Evolutionary conservation across 2,888 invertebrate species (phyloP).

Genomic region (Patella pellucida): DNA sequence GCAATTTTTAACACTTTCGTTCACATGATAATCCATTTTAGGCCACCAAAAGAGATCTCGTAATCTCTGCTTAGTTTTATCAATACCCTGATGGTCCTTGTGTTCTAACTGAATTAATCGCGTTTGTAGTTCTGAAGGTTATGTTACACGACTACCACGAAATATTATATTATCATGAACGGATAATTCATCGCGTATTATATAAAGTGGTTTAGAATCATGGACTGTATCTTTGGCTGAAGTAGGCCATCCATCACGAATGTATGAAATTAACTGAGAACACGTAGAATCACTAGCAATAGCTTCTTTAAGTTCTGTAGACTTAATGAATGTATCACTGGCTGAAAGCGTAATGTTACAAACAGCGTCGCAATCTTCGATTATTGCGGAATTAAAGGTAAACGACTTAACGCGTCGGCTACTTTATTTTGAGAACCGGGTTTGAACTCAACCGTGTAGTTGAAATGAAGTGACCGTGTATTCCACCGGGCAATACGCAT

Average conservation of each 20-base stretch:
- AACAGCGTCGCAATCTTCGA: too few relatives aligned
- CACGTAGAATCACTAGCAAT: too few relatives aligned
- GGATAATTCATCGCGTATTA: slow-evolving; percentile 32
- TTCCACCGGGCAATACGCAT: slow-evolving; percentile 4
- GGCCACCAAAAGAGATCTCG: neutral
- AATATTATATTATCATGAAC: slow-evolving; percentile 46
- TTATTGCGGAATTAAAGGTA: neutral
- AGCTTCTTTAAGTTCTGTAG: too few relatives aligned
- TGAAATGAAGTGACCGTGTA: neutral
- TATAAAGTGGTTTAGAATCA: slow-evolving; percentile 26
- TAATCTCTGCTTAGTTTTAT: neutral
- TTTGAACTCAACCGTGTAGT: neutral
- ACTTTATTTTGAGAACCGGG: neutral
- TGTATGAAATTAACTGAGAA: too few relatives aligned
- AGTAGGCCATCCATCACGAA: too few relatives aligned
- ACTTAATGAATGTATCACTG: too few relatives aligned
- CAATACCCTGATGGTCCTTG: neutral
- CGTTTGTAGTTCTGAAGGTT: too few relatives aligned
- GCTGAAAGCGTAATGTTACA: too few relatives aligned
- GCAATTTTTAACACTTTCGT: neutral
- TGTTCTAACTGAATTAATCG: slow-evolving; percentile 43
- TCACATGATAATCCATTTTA: neutral
- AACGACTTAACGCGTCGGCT: neutral
- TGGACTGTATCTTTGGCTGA: too few relatives aligned
- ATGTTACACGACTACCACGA: slow-evolving; percentile 27